Evolutionary conservation across 2,888 invertebrate genomes (phyloP), one percentile per base, ranked within the genome.

Genomic region (Sycophila texana): DNA sequence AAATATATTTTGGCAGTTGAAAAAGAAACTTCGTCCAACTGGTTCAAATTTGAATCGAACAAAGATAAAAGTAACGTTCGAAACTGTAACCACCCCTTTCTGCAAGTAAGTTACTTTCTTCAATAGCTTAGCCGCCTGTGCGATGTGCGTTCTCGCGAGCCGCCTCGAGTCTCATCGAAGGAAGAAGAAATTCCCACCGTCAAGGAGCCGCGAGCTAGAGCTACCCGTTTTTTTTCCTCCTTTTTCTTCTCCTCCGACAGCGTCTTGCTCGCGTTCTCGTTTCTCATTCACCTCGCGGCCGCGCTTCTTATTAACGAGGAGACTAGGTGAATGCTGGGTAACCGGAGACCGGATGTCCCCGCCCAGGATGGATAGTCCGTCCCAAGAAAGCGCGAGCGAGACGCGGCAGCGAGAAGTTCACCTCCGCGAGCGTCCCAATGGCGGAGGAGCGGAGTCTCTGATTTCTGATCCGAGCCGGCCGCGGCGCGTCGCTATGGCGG

Each of bases 341-440:
- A 90, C 86, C 86, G 85, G 90, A 90, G 88, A 88, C 90, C 90
- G 90, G 90, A 90, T 90, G 90, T 90, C 84, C 82, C 87, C 90
- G 90, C 90, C 90, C 90, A 89, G 88, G 88, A 89, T 88, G 83
- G 81, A 79, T 83, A 76, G 60, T 73, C 53, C n/a, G 55, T 57
- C 1, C 10, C 55, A 22, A 55, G 63, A 26, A 4, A 26, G 49
- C 84, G 84, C 83, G 39, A 39, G 39, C 7, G 39, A 39, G 60
- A 60, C 60, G 53, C 53, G 16, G 53, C 77, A 85, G 84, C 4
- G 18, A 14, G 82, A 85, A 84, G 83, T 84, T 79, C 80, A 79
- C 82, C 78, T 82, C 80, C 82, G 68, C 77, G 20, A 18, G 39
- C 39, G 39, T 39, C 39, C 39, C 39, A 39, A 39, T 39, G 39